These are phyloP conservation scores for Orchesellides sinensis DNA, from an alignment of 2,888 invertebrate genomes.

Conservation along the genomic window DNA sequence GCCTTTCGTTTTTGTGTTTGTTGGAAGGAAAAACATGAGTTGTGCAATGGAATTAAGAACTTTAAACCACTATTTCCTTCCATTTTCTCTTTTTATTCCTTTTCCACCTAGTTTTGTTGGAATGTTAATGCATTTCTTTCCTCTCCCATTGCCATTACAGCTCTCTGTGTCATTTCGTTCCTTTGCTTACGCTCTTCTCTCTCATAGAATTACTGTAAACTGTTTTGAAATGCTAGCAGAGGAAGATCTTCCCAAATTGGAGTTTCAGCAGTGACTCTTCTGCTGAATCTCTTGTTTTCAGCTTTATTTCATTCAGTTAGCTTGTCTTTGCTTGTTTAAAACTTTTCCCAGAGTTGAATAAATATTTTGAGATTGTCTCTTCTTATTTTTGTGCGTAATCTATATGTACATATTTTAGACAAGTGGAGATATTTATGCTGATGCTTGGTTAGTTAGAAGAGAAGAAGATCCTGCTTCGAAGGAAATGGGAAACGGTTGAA, in stretches of 20 bases:
- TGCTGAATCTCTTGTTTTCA: neutral
- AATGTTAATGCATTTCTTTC: slow-evolving; percentile 44
- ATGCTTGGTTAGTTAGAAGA: neutral
- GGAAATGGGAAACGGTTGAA: neutral
- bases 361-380: slow-evolving; percentile 31
- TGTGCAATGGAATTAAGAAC: slow-evolving; percentile 40
- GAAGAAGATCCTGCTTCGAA: neutral
- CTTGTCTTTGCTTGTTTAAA: slow-evolving; percentile 26
- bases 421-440: slow-evolving; percentile 5
- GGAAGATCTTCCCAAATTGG: neutral
- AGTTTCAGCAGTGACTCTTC: neutral
- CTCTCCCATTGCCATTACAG: slow-evolving; percentile 3
- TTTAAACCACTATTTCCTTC: slow-evolving; percentile 38
- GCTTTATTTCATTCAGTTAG: neutral
- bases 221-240: neutral
- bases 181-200: neutral
- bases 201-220: neutral
- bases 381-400: slow-evolving; percentile 15
- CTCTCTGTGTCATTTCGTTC: neutral
- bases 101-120: slow-evolving; percentile 27
- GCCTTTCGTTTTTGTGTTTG: neutral
- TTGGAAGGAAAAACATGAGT: neutral
- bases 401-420: slow-evolving; percentile 32
- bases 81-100: slow-evolving; percentile 21
- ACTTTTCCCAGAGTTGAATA: slow-evolving; percentile 23